These are phyloP conservation scores for Hesperia comma DNA, from an alignment of 2,888 invertebrate species.

Conservation along the genomic window DNA sequence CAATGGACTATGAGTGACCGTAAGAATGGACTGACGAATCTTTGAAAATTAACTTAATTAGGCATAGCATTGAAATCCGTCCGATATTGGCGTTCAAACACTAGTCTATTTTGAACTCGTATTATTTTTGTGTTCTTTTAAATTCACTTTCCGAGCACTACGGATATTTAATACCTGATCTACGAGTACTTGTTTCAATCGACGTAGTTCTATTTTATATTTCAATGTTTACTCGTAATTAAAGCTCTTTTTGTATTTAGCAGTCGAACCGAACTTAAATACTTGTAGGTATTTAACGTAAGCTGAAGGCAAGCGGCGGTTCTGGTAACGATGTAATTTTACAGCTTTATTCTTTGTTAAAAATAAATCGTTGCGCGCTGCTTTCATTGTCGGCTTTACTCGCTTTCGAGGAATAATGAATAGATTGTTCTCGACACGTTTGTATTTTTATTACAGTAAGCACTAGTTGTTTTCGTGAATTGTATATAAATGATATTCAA, in stretches of 20 bases:
- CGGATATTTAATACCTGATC: too few species aligned
- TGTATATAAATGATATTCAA: too few species aligned
- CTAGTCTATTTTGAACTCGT: too few species aligned
- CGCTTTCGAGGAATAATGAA: background rate
- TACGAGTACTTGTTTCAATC: background rate
- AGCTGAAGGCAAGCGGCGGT: conserved; percentile 11
- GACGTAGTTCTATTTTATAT: background rate
- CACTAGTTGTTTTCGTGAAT: too few species aligned
- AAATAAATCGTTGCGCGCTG: conserved; percentile 7
- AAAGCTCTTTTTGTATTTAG: conserved; percentile 10
- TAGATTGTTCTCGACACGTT: background rate
- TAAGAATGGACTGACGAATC: too few species aligned
- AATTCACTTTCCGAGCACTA: too few species aligned
- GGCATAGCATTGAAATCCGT: too few species aligned
- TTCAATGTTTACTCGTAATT: background rate
- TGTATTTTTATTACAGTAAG: background rate
- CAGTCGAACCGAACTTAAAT: conserved; percentile 11
- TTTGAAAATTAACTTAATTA: too few species aligned
- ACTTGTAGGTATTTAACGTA: conserved; percentile 8
- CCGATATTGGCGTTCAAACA: too few species aligned
- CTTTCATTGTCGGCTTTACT: conserved; percentile 8
- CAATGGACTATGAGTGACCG: too few species aligned
- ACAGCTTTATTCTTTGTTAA: conserved; percentile 8
- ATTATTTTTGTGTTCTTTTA: too few species aligned
- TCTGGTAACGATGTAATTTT: conserved; percentile 11